Evolutionary conservation across 2,888 invertebrate species (phyloP).

Genomic region (Amitus sp.): DNA sequence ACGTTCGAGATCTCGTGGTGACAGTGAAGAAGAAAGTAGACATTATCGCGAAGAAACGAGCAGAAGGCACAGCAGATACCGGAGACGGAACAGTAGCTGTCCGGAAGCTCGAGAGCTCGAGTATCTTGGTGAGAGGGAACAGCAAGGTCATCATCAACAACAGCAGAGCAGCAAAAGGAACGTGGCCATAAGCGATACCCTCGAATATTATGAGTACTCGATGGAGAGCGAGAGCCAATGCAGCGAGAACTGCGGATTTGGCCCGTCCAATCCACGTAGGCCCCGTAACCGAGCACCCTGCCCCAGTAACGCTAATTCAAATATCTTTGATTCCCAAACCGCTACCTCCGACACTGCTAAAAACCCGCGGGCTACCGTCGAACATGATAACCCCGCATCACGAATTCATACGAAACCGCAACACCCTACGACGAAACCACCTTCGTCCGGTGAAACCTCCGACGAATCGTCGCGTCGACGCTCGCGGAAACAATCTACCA

Average conservation of each 20-base stretch:
- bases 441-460: conserved; percentile 44
- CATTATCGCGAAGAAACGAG: conserved; percentile 3
- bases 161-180: conserved; percentile 62
- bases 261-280: conserved; percentile 65
- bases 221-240: conserved; percentile 66
- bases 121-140: conserved; percentile 59
- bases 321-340: conserved; percentile 66
- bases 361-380: conserved; percentile 61
- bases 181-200: conserved; percentile 65
- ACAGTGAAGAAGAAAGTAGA: conserved; percentile 6
- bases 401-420: conserved; percentile 48
- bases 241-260: conserved; percentile 66
- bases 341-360: conserved; percentile 66
- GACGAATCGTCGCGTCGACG: conserved; percentile 44
- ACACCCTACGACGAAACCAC: conserved; percentile 42
- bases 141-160: conserved; percentile 47
- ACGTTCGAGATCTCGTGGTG: conserved; percentile 21
- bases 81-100: conserved; percentile 60
- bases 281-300: conserved; percentile 65
- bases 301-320: conserved; percentile 66
- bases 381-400: conserved; percentile 51
- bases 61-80: conserved; percentile 37
- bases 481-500: conserved; percentile 47
- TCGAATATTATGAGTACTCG: conserved; percentile 65
- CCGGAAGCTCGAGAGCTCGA: conserved; percentile 56